These are phyloP conservation scores for Todus mexicanus DNA, from an alignment of 2,797 vertebrate genomes.

Conservation along the genomic window DNA sequence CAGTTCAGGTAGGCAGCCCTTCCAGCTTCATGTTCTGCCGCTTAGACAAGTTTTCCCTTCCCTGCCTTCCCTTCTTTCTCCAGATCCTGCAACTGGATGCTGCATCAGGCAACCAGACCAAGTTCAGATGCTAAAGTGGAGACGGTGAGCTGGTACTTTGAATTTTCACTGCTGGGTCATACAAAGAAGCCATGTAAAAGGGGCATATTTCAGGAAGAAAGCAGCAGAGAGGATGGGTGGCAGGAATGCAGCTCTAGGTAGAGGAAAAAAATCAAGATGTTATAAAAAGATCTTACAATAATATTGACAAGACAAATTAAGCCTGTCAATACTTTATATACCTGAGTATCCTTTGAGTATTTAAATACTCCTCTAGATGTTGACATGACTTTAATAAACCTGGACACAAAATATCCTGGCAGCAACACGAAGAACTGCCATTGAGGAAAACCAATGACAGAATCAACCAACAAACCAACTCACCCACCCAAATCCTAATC, in stretches of 20 bases:
- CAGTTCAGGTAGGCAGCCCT: not conserved
- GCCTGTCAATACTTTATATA: not conserved
- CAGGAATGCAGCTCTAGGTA: not conserved
- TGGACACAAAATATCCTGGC: not conserved
- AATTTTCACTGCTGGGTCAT: not conserved
- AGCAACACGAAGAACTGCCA: not conserved
- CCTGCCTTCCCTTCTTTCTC: not conserved
- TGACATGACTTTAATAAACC: not conserved
- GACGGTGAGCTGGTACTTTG: not conserved
- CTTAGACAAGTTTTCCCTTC: not conserved
- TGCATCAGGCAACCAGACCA: not conserved
- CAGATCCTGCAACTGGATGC: not conserved
- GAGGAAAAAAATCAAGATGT: not conserved
- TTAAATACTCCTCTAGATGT: not conserved
- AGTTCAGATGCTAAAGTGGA: not conserved
- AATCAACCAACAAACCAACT: not conserved
- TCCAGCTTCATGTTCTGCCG: not conserved
- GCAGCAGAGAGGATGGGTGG: not conserved
- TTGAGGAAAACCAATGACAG: not conserved
- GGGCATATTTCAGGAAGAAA: not conserved
- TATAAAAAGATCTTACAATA: not conserved
- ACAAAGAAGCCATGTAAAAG: not conserved
- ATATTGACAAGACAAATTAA: not conserved
- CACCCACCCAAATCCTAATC: not conserved
- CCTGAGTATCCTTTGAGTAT: not conserved